Conservation (phyloP, 2,113 vertebrate species). For the Tyrannus savana region DNA sequence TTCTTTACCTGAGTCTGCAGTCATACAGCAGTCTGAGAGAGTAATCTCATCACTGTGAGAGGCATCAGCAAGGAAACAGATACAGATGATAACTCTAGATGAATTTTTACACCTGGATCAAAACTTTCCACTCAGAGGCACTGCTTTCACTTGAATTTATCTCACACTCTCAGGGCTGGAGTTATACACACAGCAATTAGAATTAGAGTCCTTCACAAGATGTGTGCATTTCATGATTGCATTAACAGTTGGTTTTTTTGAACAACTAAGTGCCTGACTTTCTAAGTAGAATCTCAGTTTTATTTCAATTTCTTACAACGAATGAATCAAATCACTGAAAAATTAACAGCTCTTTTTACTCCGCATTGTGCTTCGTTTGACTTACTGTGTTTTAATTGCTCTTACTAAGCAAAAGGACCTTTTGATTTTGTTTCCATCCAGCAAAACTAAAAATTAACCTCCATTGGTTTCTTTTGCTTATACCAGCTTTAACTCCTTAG, state of each 20-base stretch:
- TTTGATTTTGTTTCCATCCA: not conserved
- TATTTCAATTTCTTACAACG: not conserved
- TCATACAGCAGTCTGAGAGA: not conserved
- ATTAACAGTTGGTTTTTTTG: not conserved
- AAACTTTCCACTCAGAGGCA: not conserved
- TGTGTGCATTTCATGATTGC: not conserved
- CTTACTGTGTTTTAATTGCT: not conserved
- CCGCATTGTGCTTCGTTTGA: not conserved
- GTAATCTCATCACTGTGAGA: not conserved
- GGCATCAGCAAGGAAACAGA: constrained; percentile 41
- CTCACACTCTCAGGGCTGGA: not conserved
- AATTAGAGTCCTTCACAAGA: not conserved
- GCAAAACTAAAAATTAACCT: not conserved
- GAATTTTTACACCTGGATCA: not conserved
- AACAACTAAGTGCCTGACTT: not conserved
- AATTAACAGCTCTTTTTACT: not conserved
- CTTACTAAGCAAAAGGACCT: not conserved
- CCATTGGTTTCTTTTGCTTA: not conserved
- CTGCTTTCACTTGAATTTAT: not conserved
- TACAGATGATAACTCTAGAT: not conserved
- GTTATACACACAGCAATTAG: not conserved
- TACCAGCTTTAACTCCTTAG: not conserved
- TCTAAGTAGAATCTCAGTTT: not conserved
- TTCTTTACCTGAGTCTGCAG: not conserved
- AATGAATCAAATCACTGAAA: not conserved